These are phyloP conservation scores for Tragelaphus eurycerus DNA, from an alignment of 2,797 vertebrate genomes.

Conservation along the genomic window DNA sequence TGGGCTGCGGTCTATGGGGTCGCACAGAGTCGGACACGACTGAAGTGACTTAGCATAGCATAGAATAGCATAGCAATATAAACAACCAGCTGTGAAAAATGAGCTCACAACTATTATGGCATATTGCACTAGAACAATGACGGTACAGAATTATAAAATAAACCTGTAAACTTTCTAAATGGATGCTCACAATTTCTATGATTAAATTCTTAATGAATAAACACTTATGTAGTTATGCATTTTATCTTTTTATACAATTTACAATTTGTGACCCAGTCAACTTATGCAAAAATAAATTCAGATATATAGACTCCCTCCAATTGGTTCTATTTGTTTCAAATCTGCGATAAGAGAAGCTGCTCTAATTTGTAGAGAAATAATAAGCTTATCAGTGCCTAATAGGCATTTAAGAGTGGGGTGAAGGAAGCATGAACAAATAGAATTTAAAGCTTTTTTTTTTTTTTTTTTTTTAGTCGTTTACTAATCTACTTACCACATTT, in stretches of 20 bases:
- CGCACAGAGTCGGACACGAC: too few species aligned
- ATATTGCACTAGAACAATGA: background rate
- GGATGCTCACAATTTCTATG: background rate
- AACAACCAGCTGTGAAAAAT: background rate
- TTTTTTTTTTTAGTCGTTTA: background rate
- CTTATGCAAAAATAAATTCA: background rate
- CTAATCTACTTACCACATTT: background rate
- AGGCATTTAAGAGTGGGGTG: background rate
- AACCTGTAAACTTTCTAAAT: background rate
- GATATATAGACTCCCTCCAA: background rate
- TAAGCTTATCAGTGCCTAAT: background rate
- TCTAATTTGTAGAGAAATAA: conserved; percentile 13
- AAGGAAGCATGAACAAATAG: background rate
- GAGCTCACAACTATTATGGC: background rate
- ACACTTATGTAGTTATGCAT: background rate
- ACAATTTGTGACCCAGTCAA: background rate
- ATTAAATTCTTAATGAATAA: conserved; percentile 32
- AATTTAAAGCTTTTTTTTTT: conserved; percentile 14
- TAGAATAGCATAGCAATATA: too few species aligned
- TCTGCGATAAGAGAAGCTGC: background rate
- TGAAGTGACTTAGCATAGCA: too few species aligned
- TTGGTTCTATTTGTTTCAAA: conserved; percentile 23
- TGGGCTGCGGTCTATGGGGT: too few species aligned
- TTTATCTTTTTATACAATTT: background rate
- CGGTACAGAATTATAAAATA: background rate